phyloP scores from a whole-genome alignment of 2,797 vertebrate species.

The Enteromius thamalakanensis region DNA sequence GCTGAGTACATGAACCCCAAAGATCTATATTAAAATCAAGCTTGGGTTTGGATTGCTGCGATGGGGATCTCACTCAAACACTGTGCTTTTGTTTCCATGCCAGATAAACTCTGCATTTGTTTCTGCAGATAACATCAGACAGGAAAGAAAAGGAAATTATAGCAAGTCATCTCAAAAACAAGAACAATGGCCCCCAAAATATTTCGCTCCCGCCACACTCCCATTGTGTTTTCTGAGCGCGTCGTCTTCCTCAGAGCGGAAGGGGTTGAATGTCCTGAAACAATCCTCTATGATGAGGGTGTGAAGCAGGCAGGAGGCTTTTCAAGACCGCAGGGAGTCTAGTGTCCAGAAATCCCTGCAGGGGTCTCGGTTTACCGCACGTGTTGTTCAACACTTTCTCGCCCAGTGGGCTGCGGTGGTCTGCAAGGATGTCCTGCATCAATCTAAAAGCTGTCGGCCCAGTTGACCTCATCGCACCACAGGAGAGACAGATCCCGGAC shows the following conservation, averaged over 20 bases:
- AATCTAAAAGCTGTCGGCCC: slow-evolving; percentile 72
- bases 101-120: slow-evolving; percentile 68
- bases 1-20: slow-evolving; percentile 49
- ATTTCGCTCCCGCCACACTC: slow-evolving; percentile 29
- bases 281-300: slow-evolving; percentile 13
- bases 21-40: slow-evolving; percentile 82
- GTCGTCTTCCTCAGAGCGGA: slow-evolving; percentile 20
- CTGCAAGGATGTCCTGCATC: slow-evolving; percentile 70
- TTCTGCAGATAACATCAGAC: slow-evolving; percentile 68
- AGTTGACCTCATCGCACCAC: slow-evolving; percentile 66
- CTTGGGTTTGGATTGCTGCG: slow-evolving; percentile 63
- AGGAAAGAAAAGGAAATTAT: slow-evolving; percentile 72
- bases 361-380: slow-evolving; percentile 70
- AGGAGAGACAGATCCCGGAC: slow-evolving; percentile 52
- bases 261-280: slow-evolving; percentile 11
- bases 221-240: slow-evolving; percentile 47
- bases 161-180: slow-evolving; percentile 62
- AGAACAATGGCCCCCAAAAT: slow-evolving; percentile 57
- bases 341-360: slow-evolving; percentile 56
- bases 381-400: slow-evolving; percentile 69
- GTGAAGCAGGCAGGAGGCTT: slow-evolving; percentile 10
- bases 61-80: slow-evolving; percentile 68
- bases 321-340: slow-evolving; percentile 46
- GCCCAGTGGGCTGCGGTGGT: slow-evolving; percentile 55
- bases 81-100: slow-evolving; percentile 67